Evolutionary conservation across 2,113 vertebrate species (phyloP), one percentile per base, ranked within the genome.

Genomic region (Castor canadensis): DNA sequence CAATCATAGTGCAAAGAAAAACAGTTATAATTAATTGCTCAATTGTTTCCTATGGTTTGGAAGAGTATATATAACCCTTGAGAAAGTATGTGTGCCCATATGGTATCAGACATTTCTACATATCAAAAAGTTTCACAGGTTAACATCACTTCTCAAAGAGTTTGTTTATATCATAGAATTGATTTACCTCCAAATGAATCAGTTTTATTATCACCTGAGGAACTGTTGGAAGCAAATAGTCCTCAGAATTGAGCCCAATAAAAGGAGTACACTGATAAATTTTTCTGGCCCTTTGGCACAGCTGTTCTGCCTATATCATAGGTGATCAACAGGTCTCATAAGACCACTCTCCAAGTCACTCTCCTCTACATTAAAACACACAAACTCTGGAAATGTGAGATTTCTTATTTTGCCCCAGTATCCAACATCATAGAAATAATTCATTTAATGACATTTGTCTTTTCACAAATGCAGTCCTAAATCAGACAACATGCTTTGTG

Each of bases 141-240:
- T 60, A 79, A 72, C 43, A 43, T 90, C 58, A 40, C 67, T 89
- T 85, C 54, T 89, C 6, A 3, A 69, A 81, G 85, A 88, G 67
- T 93, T 87, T 92, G 88, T 87, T 87, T 83, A 76, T 62, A 71
- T 64, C 49, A 60, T n/a, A 91, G n/a, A 77, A 88, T 96, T 71
- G 90, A 96, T 95, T 93, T 94, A 71, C 86, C 58, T 96, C 72
- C 56, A 90, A 45, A 95, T 67, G 85, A 96, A 88, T 94, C 91
- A 15, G 73, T 96, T 97, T 97, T 94, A 97, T 92, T 87, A 75
- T 89, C 86, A 93, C 91, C 94, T 0, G 82, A 95, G 94, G 96
- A 96, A 67, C 52, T 77, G 16, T 52, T 87, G 86, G 77, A 82
- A 91, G 81, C 17, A 88, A 96, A 90, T 35, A 47, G 58, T 92